A percentile compares a stretch with the other conserved stretches of the same genome.
These are phyloP conservation scores for Palythoa grandiflora DNA, from an alignment of 92 coral and sea anemone species.

Conservation along the genomic window DNA sequence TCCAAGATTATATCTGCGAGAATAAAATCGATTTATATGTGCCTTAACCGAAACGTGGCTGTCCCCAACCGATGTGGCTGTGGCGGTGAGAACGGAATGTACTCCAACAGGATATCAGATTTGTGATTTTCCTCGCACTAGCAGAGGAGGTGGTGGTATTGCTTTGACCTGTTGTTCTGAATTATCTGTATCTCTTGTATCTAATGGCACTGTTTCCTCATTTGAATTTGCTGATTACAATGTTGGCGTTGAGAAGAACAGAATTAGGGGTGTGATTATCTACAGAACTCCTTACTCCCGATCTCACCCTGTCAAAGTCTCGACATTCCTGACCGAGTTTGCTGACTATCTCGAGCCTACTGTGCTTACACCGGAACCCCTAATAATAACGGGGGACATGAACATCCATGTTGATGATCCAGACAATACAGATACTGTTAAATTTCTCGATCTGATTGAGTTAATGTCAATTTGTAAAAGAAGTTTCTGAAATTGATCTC, in stretches of 20 bases:
- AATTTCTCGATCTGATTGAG: constrained; percentile 22
- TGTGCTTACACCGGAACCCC: constrained; percentile 10
- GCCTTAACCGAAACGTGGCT: neutral
- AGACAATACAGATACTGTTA: constrained; percentile 16
- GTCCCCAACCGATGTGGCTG: neutral
- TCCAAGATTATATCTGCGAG: constrained; percentile 11
- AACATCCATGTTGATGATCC: constrained; percentile 45
- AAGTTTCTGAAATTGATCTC: no score
- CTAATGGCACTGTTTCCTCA: constrained; percentile 1
- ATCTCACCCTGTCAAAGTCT: constrained; percentile 25
- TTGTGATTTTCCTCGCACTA: neutral
- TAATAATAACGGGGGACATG: constrained; percentile 47
- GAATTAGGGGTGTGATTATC: constrained; percentile 19
- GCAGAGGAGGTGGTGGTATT: constrained; percentile 32
- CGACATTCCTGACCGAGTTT: constrained; percentile 23
- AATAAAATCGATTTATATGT: neutral
- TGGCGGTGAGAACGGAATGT: neutral
- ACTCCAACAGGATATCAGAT: neutral
- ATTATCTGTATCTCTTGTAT: neutral
- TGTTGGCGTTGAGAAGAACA: constrained; percentile 3
- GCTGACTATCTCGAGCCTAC: neutral
- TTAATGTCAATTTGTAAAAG: no score
- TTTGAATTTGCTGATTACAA: constrained; percentile 35
- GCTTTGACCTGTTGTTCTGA: constrained; percentile 9
- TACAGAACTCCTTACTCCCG: constrained; percentile 38